A percentile compares a stretch with the other conserved stretches of the same genome.
Conservation (phyloP, 1,140 invertebrate species). For the Macrobrachium rosenbergii region DNA sequence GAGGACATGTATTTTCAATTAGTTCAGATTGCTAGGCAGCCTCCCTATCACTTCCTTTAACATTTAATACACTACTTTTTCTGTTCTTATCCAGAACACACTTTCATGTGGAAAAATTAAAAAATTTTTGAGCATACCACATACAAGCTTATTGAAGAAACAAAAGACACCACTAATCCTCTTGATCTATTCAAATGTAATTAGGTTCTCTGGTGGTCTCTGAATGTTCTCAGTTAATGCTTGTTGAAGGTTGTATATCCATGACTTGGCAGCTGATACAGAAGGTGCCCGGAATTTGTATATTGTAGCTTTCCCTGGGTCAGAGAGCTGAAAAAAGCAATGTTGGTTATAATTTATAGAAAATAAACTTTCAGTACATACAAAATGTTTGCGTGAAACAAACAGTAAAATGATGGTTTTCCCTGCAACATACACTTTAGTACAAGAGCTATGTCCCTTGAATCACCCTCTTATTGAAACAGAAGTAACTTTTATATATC, state of each 20-base stretch:
- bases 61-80: neutral
- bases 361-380: too few species aligned
- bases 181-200: constrained; percentile 64
- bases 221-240: constrained; percentile 57
- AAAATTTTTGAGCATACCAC: neutral
- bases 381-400: too few species aligned
- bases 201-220: constrained; percentile 65
- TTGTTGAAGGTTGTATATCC: constrained; percentile 60
- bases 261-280: constrained; percentile 62
- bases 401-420: too few species aligned
- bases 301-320: constrained; percentile 60
- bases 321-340: constrained; percentile 56
- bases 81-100: neutral
- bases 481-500: too few species aligned
- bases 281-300: constrained; percentile 66
- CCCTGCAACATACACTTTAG: too few species aligned
- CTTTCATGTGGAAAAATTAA: neutral
- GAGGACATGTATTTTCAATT: neutral
- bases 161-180: too few species aligned
- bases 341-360: too few species aligned
- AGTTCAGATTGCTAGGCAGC: neutral
- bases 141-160: neutral
- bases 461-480: too few species aligned
- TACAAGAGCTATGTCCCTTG: too few species aligned
- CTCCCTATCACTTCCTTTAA: neutral